Evolutionary conservation across 2,888 invertebrate genomes (phyloP), one percentile per base, ranked within the genome.

Genomic region (Raillietiella orientalis): DNA sequence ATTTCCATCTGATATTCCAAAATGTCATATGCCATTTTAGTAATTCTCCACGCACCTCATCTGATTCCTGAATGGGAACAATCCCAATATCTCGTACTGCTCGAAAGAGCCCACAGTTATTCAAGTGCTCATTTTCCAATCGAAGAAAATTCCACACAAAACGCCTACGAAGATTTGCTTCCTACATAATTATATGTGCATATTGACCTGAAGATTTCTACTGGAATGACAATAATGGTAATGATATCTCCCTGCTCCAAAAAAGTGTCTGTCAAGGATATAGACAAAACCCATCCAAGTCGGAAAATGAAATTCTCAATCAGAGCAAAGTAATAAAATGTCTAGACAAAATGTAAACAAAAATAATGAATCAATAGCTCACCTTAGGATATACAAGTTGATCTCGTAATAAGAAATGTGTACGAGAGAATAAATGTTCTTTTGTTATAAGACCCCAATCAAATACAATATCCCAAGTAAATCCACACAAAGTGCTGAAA

Each of bases 81-180:
- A 17, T 17, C 6, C 19, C 19, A 8, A 55, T 55, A 35, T 54
- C 54, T 15, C 54, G 36, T 3, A 55, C 53, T 5, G 53, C 55
- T 29, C 55, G 42, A 41, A 55, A 54, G 36, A 53, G 47, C 36
- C 53, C 53, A 39, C 53, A 53, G 37, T 54, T 54, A 37, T 55
- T 54, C 29, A 55, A 39, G 37, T 54, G 54, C 33, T 54, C 54
- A 37, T 55, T 54, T 39, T 54, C 54, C 24, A 54, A 37, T 9
- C 54, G 53, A 39, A 55, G 50, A 36, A 48, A 54, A 36, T 54
- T 54, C 54, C 54, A 54, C 8, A 55, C 40, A 39, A 52, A 55
- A 20, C 54, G 37, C 28, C 53, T 24, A n/a, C 5, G 5, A 9
- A 24, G 14, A 24, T 24, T n/a, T n/a, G n/a, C n/a, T n/a, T n/a